Base-by-base conservation (phyloP, 2,113 vertebrate species). In the Tetraodon nigroviridis region DNA sequence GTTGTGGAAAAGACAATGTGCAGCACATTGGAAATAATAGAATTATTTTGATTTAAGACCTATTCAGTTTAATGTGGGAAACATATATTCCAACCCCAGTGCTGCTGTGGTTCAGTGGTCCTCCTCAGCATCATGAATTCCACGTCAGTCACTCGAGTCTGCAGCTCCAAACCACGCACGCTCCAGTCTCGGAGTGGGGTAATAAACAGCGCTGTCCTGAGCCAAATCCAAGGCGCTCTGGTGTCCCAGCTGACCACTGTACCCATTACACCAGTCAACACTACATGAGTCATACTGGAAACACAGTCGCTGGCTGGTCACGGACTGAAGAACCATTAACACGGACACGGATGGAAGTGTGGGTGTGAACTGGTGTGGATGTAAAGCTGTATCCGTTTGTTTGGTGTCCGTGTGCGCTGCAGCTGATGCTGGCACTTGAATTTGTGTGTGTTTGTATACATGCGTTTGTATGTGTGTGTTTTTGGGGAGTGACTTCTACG, bases 401-500 rank as follows among this genome's bases (percentile, higher is more conserved):
- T 46, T 46, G 8, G 32, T 12, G 32, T 37, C 4, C 4, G 32
- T 6, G 29, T 12, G 11, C 32, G 32, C 32, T 37, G 32, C 32
- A 11, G 32, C 32, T 37, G 32, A 37, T 8, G 32, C 32, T 37
- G 24, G 24, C 24, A 6, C 24, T 58, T 13, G 45, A 48, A 60
- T 13, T 15, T 59, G 44, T 58, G 0, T 11, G 11, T 48, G n/a
- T 46, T 29, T 46, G 20, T 53, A 15, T 55, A 16, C 45, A 6
- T 51, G 7, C 54, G 5, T 50, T 14, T 42, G 14, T 45, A 57
- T 48, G 51, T 48, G 59, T 67, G 51, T 54, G 41, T 54, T 22
- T 64, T 10, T 12, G 62, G 56, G 54, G 60, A 80, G 66, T 70
- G 69, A 67, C 80, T 82, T 78, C 77, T 84, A 73, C 61, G 48